Evolutionary conservation across 2,113 vertebrate genomes (phyloP).

Genomic region (Eleginops maclovinus): DNA sequence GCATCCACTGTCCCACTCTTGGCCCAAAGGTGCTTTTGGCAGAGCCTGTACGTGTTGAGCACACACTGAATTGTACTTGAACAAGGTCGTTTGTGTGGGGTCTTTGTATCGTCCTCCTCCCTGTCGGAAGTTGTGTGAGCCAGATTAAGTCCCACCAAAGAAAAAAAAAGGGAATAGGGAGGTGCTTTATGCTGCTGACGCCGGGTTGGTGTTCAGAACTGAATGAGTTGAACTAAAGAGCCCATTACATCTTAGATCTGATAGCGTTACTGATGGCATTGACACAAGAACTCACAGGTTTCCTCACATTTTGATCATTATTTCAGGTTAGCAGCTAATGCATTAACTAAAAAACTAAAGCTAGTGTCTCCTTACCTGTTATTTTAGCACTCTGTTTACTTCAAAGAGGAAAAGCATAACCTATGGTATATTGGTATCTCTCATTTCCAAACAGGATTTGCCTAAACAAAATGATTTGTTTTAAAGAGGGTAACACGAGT

Average conservation of each 20-base stretch:
- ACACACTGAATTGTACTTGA: slow-evolving; percentile 25
- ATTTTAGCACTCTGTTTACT: neutral
- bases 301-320: slow-evolving; percentile 8
- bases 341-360: neutral
- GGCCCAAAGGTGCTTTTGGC: slow-evolving; percentile 64
- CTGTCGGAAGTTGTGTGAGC: slow-evolving; percentile 65
- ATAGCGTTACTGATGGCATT: slow-evolving; percentile 18
- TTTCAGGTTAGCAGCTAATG: neutral
- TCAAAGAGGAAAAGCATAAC: too few species aligned
- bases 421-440: too few species aligned
- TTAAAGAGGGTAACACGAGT: too few species aligned
- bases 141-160: slow-evolving; percentile 46
- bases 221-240: slow-evolving; percentile 51
- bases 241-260: slow-evolving; percentile 31
- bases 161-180: slow-evolving; percentile 47
- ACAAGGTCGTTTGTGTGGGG: slow-evolving; percentile 50
- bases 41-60: slow-evolving; percentile 4
- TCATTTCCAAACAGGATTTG: too few species aligned
- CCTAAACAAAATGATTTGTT: too few species aligned
- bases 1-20: slow-evolving; percentile 48
- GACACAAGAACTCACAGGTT: slow-evolving; percentile 13
- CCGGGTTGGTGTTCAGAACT: slow-evolving; percentile 18
- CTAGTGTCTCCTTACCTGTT: neutral
- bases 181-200: slow-evolving; percentile 63
- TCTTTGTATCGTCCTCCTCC: slow-evolving; percentile 32